phyloP scores from a whole-genome alignment of 2,797 vertebrate genomes.

The Clarias laeviceps region DNA sequence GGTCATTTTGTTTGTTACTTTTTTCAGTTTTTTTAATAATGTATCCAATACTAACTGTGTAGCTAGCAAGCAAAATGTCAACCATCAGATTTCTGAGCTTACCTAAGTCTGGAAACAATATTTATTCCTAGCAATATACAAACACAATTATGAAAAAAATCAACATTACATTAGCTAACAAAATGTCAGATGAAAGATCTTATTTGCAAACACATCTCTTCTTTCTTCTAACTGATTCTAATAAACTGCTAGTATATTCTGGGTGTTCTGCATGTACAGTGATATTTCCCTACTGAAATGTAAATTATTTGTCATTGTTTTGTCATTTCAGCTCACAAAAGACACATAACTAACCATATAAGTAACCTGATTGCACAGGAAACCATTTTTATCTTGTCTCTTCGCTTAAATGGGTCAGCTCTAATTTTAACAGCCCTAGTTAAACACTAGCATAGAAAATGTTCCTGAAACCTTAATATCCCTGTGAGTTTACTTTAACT shows the following conservation, averaged over 20 bases:
- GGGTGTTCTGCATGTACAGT: background rate
- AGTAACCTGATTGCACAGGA: constrained; percentile 15
- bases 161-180: background rate
- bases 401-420: constrained; percentile 54
- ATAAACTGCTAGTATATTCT: background rate
- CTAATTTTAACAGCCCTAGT: constrained; percentile 55
- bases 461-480: constrained; percentile 30
- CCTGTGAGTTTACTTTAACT: background rate
- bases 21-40: background rate
- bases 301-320: background rate
- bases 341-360: background rate
- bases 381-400: constrained; percentile 16
- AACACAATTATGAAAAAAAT: background rate
- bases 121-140: background rate
- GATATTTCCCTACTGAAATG: background rate
- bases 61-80: background rate
- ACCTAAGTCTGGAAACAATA: background rate
- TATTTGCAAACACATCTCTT: background rate
- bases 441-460: constrained; percentile 27
- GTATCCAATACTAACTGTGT: background rate
- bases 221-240: background rate
- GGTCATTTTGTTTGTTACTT: background rate
- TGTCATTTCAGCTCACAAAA: background rate
- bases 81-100: background rate
- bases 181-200: background rate